Evolutionary conservation across 2,797 vertebrate species (phyloP).

Genomic region (Pagetopsis macropterus): DNA sequence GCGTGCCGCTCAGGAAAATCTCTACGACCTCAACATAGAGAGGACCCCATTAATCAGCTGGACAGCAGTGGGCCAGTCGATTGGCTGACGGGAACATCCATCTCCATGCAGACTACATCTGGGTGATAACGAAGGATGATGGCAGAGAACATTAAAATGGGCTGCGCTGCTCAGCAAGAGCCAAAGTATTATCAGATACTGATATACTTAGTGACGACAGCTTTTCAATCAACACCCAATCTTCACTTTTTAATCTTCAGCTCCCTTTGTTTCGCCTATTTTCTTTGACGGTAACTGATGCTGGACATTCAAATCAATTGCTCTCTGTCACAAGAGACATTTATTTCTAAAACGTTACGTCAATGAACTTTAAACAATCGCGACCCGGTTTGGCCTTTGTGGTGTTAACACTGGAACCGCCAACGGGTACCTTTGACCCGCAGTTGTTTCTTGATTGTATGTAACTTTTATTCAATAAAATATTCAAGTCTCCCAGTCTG

Average conservation of each 20-base stretch:
- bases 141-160: conserved; percentile 55
- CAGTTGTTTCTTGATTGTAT: no score
- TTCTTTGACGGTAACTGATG: background rate
- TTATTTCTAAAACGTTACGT: no score
- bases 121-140: conserved; percentile 66
- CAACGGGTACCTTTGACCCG: no score
- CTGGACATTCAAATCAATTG: conserved; percentile 23
- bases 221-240: conserved; percentile 44
- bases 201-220: conserved; percentile 37
- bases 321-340: conserved; percentile 2
- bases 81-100: conserved; percentile 62
- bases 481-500: no score
- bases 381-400: no score
- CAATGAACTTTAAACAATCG: no score
- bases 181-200: conserved; percentile 63
- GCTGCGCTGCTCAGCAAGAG: conserved; percentile 16
- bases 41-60: conserved; percentile 67
- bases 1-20: conserved; percentile 58
- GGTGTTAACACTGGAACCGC: no score
- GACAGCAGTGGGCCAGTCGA: conserved; percentile 38
- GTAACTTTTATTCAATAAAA: no score
- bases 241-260: conserved; percentile 29
- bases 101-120: conserved; percentile 71
- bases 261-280: conserved; percentile 6
- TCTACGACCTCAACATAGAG: conserved; percentile 68